Percentiles rank a stretch among this genome's conserved stretches.
Conservation (phyloP, 2,797 vertebrate species). For the Brachymystax lenok region DNA sequence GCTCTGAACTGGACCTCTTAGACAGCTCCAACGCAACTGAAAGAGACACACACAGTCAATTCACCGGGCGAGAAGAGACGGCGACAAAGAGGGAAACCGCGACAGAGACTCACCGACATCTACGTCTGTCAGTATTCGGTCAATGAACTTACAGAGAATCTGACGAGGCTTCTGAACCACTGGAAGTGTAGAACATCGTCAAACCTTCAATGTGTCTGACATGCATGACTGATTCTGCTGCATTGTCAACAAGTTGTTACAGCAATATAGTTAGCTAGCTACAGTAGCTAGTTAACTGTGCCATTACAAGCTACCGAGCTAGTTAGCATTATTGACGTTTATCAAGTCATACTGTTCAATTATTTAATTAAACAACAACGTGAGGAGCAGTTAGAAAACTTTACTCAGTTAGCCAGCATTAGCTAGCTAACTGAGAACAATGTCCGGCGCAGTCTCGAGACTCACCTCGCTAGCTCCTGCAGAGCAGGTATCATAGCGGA, state of each 20-base stretch:
- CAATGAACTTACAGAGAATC: constrained; percentile 98
- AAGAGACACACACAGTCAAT: constrained; percentile 27
- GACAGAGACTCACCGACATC: constrained; percentile 85
- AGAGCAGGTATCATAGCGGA: constrained; percentile 96
- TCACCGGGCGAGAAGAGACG: background rate
- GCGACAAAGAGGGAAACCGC: background rate
- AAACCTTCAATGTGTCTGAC: background rate
- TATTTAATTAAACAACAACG: no score
- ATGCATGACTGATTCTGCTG: constrained; percentile 45
- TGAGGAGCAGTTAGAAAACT: background rate
- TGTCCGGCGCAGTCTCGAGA: background rate
- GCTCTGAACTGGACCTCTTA: constrained; percentile 91
- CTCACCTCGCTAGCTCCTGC: constrained; percentile 89
- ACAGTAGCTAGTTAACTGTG: no score
- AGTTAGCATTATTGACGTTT: background rate
- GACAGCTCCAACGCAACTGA: constrained; percentile 90
- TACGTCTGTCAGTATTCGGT: constrained; percentile 94
- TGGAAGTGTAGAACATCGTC: constrained; percentile 50
- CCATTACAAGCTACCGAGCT: background rate
- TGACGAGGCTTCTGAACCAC: constrained; percentile 95
- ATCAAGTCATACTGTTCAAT: no score
- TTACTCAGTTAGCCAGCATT: background rate
- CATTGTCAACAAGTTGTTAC: background rate
- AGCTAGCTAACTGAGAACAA: no score
- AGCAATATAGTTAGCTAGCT: no score